These are phyloP conservation scores for Drepana falcataria DNA, from an alignment of 2,888 invertebrate genomes.

Conservation along the genomic window DNA sequence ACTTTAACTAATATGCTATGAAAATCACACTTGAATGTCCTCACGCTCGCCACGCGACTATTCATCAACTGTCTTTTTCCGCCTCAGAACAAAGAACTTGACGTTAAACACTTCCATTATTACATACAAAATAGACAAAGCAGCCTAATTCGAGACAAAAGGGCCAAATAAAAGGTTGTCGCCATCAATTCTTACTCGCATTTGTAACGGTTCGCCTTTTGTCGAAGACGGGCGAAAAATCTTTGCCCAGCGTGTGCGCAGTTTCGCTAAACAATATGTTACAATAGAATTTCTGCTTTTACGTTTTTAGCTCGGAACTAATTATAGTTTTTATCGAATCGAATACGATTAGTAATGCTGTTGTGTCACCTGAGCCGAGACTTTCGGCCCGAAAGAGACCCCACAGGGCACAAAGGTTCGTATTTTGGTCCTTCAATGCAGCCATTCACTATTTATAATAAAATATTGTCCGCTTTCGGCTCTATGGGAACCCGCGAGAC, in stretches of 20 bases:
- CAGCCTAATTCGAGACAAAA: constrained; percentile 67
- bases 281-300: constrained; percentile 52
- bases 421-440: constrained; percentile 64
- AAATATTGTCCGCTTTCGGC: constrained; percentile 59
- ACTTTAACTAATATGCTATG: constrained; percentile 60
- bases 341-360: constrained; percentile 65
- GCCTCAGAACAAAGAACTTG: constrained; percentile 63
- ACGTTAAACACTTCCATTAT: constrained; percentile 77
- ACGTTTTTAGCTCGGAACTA: constrained; percentile 21
- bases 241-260: constrained; percentile 60
- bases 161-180: constrained; percentile 66
- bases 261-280: constrained; percentile 26
- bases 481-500: constrained; percentile 56
- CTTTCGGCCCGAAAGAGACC: constrained; percentile 35
- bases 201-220: constrained; percentile 68
- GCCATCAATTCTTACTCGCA: constrained; percentile 74
- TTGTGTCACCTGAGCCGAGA: constrained; percentile 70
- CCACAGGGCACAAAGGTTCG: constrained; percentile 60
- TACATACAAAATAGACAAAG: constrained; percentile 70
- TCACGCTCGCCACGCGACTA: constrained; percentile 65
- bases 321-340: constrained; percentile 36
- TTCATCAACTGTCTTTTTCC: constrained; percentile 61
- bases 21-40: constrained; percentile 60
- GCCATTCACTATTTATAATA: constrained; percentile 63
- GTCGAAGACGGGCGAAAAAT: constrained; percentile 56